phyloP scores from a whole-genome alignment of 2,888 invertebrate genomes.

The Phaedon cochleariae region DNA sequence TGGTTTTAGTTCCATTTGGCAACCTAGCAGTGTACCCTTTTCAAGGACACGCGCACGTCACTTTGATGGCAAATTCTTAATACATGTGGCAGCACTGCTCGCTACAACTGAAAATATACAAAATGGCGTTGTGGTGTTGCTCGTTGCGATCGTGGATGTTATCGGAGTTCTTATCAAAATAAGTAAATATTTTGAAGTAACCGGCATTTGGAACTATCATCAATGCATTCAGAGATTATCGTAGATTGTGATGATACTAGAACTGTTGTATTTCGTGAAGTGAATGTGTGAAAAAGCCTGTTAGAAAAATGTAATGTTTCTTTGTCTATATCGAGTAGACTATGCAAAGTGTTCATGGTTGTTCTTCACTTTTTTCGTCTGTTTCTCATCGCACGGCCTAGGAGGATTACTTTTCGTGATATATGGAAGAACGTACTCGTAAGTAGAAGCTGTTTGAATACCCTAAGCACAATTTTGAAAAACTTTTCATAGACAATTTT shows the following conservation, averaged over 20 bases:
- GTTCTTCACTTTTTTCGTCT: constrained; percentile 45
- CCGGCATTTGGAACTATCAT: constrained; percentile 40
- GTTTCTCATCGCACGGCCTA: constrained; percentile 40
- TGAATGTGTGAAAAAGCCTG: constrained; percentile 51
- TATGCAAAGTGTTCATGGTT: constrained; percentile 54
- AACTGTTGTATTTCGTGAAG: constrained; percentile 37
- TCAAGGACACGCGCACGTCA: neutral
- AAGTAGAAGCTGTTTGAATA: constrained; percentile 40
- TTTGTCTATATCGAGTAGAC: constrained; percentile 57
- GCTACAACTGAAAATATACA: constrained; percentile 47
- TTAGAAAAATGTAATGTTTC: constrained; percentile 60
- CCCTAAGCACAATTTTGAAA: constrained; percentile 33
- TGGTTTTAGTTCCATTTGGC: too few species aligned
- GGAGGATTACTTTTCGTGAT: constrained; percentile 44
- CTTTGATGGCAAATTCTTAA: constrained; percentile 4
- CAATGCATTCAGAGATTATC: constrained; percentile 43
- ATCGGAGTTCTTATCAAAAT: constrained; percentile 46
- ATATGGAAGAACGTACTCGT: constrained; percentile 40
- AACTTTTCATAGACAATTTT: constrained; percentile 51
- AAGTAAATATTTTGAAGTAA: constrained; percentile 48
- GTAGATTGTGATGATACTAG: constrained; percentile 37
- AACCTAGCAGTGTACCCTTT: too few species aligned
- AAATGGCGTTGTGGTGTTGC: constrained; percentile 57
- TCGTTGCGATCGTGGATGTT: constrained; percentile 52
- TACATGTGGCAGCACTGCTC: constrained; percentile 37